These are phyloP conservation scores for Panagrolaimus sp. DNA, from an alignment of 1,140 invertebrate genomes.

Conservation along the genomic window DNA sequence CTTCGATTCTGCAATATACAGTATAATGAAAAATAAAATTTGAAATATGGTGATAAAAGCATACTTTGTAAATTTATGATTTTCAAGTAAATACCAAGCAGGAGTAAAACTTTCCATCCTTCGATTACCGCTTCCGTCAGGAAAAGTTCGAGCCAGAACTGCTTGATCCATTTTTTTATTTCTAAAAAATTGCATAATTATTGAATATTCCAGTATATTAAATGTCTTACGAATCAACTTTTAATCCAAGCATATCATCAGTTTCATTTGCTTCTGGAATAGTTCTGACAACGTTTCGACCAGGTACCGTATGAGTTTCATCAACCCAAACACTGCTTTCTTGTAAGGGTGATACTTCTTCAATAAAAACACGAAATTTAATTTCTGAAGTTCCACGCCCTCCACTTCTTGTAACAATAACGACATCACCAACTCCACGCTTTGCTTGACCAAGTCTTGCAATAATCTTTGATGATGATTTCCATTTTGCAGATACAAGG, in stretches of 20 bases:
- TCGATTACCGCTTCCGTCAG: constrained; percentile 78
- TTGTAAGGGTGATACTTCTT: constrained; percentile 70
- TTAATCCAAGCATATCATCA: constrained; percentile 86
- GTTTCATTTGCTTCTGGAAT: constrained; percentile 69
- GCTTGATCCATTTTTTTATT: constrained; percentile 29
- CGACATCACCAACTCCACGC: constrained; percentile 82
- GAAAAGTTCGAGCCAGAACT: constrained; percentile 76
- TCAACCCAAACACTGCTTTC: constrained; percentile 97
- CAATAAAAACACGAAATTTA: constrained; percentile 71
- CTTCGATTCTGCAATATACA: constrained; percentile 39
- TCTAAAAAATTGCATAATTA: constrained; percentile 24
- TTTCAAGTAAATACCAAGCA: constrained; percentile 88
- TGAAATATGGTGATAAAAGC: constrained; percentile 13
- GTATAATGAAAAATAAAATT: constrained; percentile 17
- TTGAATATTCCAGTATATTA: constrained; percentile 11
- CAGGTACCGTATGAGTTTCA: constrained; percentile 70
- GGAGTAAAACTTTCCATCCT: constrained; percentile 85
- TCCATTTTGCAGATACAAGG: constrained; percentile 90
- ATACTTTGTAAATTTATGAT: constrained; percentile 68
- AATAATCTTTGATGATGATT: constrained; percentile 90
- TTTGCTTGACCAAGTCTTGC: constrained; percentile 84
- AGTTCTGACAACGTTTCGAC: constrained; percentile 72
- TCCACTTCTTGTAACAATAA: constrained; percentile 80
- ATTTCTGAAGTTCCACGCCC: constrained; percentile 88
- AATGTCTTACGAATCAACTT: constrained; percentile 76